Evolutionary conservation across 2,888 invertebrate genomes (phyloP).

Genomic region (Aleiodes alternator): DNA sequence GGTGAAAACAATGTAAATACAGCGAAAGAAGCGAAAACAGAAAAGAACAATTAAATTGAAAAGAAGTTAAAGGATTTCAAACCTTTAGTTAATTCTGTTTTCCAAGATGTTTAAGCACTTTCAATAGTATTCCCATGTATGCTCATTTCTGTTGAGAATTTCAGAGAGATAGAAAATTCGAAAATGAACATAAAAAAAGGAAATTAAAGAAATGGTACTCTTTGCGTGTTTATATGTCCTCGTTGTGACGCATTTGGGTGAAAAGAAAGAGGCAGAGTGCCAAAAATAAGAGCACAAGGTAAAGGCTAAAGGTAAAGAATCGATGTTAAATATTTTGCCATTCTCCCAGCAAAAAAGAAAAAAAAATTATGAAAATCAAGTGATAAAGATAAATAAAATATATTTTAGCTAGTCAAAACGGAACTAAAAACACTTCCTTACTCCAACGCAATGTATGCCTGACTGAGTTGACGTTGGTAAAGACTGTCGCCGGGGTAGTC

Average conservation of each 20-base stretch:
- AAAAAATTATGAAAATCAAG: background rate
- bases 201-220: background rate
- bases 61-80: no score
- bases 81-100: background rate
- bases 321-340: conserved; percentile 43
- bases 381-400: conserved; percentile 11
- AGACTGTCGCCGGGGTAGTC: conserved; percentile 10
- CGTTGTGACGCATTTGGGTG: conserved; percentile 7
- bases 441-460: conserved; percentile 52
- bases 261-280: conserved; percentile 47
- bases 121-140: background rate
- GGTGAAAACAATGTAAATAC: no score
- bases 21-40: no score
- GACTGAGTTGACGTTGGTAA: conserved; percentile 46
- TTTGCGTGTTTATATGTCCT: conserved; percentile 20
- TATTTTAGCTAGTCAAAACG: conserved; percentile 5
- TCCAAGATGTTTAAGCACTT: conserved; percentile 5
- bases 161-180: background rate
- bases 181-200: conserved; percentile 6
- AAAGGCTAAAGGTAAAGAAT: conserved; percentile 63
- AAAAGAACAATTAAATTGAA: no score
- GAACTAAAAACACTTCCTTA: conserved; percentile 48
- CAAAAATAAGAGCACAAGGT: conserved; percentile 51
- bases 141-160: background rate
- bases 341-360: no score